Evolutionary conservation across 2,797 vertebrate species (phyloP), one percentile per base, ranked within the genome.

Genomic region (Neosilurus mollespiculum): DNA sequence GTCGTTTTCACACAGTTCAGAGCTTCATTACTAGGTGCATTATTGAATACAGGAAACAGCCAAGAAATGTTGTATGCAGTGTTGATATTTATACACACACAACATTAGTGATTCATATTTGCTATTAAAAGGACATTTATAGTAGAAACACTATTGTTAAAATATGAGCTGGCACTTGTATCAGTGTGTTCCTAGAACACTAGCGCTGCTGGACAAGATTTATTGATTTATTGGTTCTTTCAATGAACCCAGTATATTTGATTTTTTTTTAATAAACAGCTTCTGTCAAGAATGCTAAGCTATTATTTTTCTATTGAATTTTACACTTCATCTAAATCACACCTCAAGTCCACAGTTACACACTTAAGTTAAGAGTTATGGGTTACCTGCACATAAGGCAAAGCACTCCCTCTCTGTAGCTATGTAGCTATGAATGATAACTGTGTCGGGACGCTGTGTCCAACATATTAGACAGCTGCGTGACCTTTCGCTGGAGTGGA

Each of bases 401-500:
- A 61, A 77, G 73, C 73, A 37, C 56, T 9, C 9, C 20, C 2
- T 77, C 1, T n/a, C 20, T 43, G 20, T 65, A 43, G 51, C 84
- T 24, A 66, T n/a, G n/a, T n/a, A n/a, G n/a, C n/a, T n/a, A n/a
- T n/a, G 70, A 70, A 78, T 83, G 84, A 78, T 85, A 70, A 56
- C 66, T 78, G 75, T 78, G 56, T 70, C 69, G 14, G 85, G 81
- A 85, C 53, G 37, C 37, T 77, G 24, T 59, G 20, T 86, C 83
- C 71, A 65, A 84, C 75, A 82, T 88, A 85, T 88, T 82, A 79
- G 83, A 89, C 80, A 81, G 81, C 69, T 84, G 81, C 83, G 88
- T 89, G 83, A 89, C 87, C 83, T 90, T 90, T 87, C 6, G 3
- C 24, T 80, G 79, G 66, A 87, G 86, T 86, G 85, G 72, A 87